Conservation (phyloP, 2,888 invertebrate genomes). For the Macaria liturata region DNA sequence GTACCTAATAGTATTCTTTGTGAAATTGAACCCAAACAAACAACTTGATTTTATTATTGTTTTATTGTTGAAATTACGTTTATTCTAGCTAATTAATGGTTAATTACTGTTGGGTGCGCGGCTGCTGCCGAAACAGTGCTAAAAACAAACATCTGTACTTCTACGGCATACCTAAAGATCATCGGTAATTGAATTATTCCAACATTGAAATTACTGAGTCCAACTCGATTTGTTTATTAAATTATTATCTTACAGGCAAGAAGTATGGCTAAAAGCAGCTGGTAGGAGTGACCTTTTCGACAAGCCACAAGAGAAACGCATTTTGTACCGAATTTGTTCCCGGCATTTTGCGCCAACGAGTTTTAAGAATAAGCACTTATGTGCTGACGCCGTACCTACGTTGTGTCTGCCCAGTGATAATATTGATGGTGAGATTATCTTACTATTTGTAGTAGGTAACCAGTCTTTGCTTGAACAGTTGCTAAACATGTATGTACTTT, state of each 20-base stretch:
- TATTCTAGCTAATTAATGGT: conserved; percentile 51
- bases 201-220: not conserved
- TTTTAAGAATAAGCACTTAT: conserved; percentile 61
- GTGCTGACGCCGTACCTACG: conserved; percentile 62
- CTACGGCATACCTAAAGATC: conserved; percentile 67
- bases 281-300: conserved; percentile 58
- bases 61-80: too few species aligned
- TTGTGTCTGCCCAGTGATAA: conserved; percentile 52
- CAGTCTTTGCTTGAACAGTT: too few species aligned
- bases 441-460: too few species aligned
- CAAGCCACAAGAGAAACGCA: conserved; percentile 44
- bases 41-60: too few species aligned
- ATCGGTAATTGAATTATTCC: conserved; percentile 48
- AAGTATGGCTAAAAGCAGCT: conserved; percentile 62
- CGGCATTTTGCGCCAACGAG: conserved; percentile 61
- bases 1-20: too few species aligned
- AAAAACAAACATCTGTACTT: conserved; percentile 64
- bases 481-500: too few species aligned
- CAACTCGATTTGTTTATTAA: conserved; percentile 1
- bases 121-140: conserved; percentile 68
- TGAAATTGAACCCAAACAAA: too few species aligned
- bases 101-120: conserved; percentile 70
- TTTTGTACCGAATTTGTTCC: conserved; percentile 63
- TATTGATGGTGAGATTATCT: conserved; percentile 43
- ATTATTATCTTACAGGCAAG: conserved; percentile 47